Base-by-base conservation (phyloP, 92 coral and sea anemone genomes). In the Zoanthus sociatus region DNA sequence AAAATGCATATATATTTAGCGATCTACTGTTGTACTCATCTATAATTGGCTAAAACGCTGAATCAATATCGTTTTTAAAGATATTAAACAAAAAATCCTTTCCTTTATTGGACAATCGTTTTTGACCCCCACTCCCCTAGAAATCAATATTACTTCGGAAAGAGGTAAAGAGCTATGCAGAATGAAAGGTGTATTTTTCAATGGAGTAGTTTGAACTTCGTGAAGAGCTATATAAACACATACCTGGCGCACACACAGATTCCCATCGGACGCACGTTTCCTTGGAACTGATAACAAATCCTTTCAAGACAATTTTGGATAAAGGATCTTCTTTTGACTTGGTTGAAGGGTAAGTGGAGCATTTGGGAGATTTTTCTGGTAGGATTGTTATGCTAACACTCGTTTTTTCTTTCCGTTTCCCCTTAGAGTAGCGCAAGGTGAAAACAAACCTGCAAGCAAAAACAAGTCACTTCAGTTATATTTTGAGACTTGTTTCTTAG, bases 251-350 rank as follows among this genome's bases (percentile, higher is more conserved):
- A 18, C 78, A 74, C 5, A 74, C 58, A 42, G 78, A 74, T 51
- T 74, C 58, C 78, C 78, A 74, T 16, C 45, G 58, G 31, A 74
- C 58, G 50, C 54, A 47, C 30, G 78, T 74, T 47, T 47, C 78
- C 15, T 74, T 18, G 14, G 12, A 6, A 51, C 78, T 74, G 2
- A 11, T 17, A 12, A 74, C 56, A 45, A 10, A 44, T 4, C 53
- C 78, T 16, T 74, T 8, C 11, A 74, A 15, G 33, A 74, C 53
- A 74, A 74, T 46, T 50, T 51, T 16, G 32, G 58, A 44, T 4
- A 9, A 3, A 51, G 78, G 78, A 50, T 74, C 78, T 50, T 9
- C 56, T 16, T 74, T 74, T 1, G 50, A 48, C 17, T 74, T 12
- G 21, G 44, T 11, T 5, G 54, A 14, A 16, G 44, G 9, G 13